Conservation (phyloP, 2,113 vertebrate genomes). For the Seriola quinqueradiata region DNA sequence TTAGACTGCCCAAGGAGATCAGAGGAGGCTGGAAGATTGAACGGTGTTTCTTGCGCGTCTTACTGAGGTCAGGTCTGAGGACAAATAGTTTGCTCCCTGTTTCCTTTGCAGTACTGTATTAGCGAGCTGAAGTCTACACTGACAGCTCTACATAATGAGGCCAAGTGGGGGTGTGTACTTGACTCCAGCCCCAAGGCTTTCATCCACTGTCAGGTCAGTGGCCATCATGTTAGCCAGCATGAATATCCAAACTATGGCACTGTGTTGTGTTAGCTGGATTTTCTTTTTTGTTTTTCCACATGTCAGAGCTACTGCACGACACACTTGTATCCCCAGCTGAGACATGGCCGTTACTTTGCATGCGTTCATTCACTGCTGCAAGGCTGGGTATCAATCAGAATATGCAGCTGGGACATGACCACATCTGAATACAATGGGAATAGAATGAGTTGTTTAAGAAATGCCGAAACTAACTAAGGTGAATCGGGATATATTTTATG, state of each 20-base stretch:
- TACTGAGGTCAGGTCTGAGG: slow-evolving; percentile 28
- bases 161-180: slow-evolving; percentile 57
- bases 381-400: slow-evolving; percentile 34
- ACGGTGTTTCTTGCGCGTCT: background rate
- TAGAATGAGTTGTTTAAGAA: background rate
- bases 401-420: background rate
- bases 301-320: slow-evolving; percentile 44
- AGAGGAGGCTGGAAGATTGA: slow-evolving; percentile 21
- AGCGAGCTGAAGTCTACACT: slow-evolving; percentile 29
- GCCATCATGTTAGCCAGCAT: slow-evolving; percentile 62
- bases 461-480: too few species aligned
- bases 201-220: slow-evolving; percentile 72
- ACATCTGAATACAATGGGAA: background rate
- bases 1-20: slow-evolving; percentile 33
- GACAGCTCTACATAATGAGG: slow-evolving; percentile 76
- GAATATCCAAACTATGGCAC: slow-evolving; percentile 33
- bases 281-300: slow-evolving; percentile 28
- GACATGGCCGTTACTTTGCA: slow-evolving; percentile 31
- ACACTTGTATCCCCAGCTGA: slow-evolving; percentile 6
- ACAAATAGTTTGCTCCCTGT: slow-evolving; percentile 28
- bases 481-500: slow-evolving; percentile 3
- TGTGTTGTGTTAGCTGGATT: slow-evolving; percentile 34
- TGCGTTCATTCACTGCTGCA: slow-evolving; percentile 26
- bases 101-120: slow-evolving; percentile 42
- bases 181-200: slow-evolving; percentile 50